Base-by-base conservation (phyloP, 1,140 invertebrate species). In the Danaus melanippus region DNA sequence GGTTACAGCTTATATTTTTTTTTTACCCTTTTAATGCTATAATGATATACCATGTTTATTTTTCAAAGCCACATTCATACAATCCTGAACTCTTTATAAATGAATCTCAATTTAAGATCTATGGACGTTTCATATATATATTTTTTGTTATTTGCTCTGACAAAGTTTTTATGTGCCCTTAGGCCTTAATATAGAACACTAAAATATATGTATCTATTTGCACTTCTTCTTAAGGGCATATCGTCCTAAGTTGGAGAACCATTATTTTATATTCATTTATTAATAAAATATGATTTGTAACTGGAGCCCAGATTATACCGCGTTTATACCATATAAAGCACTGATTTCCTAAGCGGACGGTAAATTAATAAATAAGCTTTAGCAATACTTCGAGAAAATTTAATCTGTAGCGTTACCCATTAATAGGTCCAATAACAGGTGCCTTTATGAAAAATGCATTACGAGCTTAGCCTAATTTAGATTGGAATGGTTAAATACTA, bases 391-490 rank as follows among this genome's bases (percentile, higher is more conserved):
- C 39, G 40, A 51, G 53, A 17, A 50, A 60, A 52, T 42, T 21
- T 56, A 43, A 60, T 49, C 44, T 60, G 49, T 45, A 60, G 43
- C 43, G 58, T 55, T 60, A 50, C 48, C 53, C 40, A 60, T 60
- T 45, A 55, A 44, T 46, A 44, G 52, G 50, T 63, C 54, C 51
- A 66, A 66, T 46, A 63, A 55, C 52, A 62, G 52, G 46, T 66
- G 50, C 44, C 57, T 56, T 60, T 51, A 60, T 63, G 59, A 66
- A 66, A 66, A 59, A 62, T 62, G 53, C 60, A 62, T 66, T 45
- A 60, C 50, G 45, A 43, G 42, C 44, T 42, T 57, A 57, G 32
- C 52, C 47, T 64, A 56, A 55, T 46, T 56, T 32, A 41, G 15
- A 10, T 62, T 53, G 46, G 10, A 48, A 39, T 46, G 40, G 32